phyloP scores from a whole-genome alignment of 53 echinoderm and acorn worm genomes.

The Actinopyga echinites region DNA sequence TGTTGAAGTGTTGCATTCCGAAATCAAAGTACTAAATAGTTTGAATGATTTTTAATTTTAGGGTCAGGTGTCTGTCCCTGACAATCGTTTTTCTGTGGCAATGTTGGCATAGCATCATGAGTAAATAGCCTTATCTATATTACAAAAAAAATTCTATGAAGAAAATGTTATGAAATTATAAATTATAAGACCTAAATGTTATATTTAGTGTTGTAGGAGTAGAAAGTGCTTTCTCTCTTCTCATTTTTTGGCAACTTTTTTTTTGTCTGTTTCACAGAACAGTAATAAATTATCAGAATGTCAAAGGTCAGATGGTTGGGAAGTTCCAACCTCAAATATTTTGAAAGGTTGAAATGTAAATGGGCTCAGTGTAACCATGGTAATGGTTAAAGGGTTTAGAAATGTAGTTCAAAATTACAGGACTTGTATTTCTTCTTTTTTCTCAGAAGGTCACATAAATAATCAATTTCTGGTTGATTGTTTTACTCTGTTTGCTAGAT shows the following conservation, averaged over 20 bases:
- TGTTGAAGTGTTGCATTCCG: slow-evolving; percentile 2
- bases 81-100: neutral
- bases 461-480: no score
- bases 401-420: no score
- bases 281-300: no score
- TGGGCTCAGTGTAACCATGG: no score
- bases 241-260: neutral
- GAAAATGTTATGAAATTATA: slow-evolving; percentile 2
- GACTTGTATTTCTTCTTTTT: no score
- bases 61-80: neutral
- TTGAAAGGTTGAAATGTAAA: no score
- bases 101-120: neutral
- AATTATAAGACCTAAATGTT: slow-evolving; percentile 22
- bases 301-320: no score
- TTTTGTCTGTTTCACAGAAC: neutral
- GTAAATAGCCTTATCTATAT: slow-evolving; percentile 22
- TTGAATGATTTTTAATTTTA: neutral
- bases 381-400: no score
- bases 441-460: no score
- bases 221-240: no score
- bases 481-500: no score
- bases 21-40: slow-evolving; percentile 12
- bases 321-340: no score
- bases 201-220: slow-evolving; percentile 13
- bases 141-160: slow-evolving; percentile 9